Conservation (phyloP, 2,113 vertebrate genomes). For the Macaca fascicularis region T2T-MFA8v1.1 NC_088379.1:154314501-154315000, state of each 20-base stretch:
- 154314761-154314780: not conserved
- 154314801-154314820: not conserved
- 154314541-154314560: not conserved
- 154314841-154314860: constrained; percentile 6
- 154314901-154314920: not conserved
- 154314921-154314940: not conserved
- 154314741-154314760: not conserved
- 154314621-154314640: not conserved
- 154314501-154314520: not conserved
- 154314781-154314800: not conserved
- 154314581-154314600: not conserved
- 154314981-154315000: not conserved
- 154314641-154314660: not conserved
- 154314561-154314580: not conserved
- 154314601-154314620: not conserved
- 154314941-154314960: not conserved
- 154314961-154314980: not conserved
- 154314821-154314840: not conserved
- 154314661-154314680: constrained; percentile 23
- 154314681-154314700: not conserved
- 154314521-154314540: not conserved
- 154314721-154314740: not conserved
- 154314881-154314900: not conserved
- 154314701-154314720: not conserved
- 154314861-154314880: not conserved